A percentile compares a stretch with the other conserved stretches of the same genome.
Evolutionary conservation across 2,797 vertebrate genomes (phyloP).

Genomic region (Nyctalus aviator): DNA sequence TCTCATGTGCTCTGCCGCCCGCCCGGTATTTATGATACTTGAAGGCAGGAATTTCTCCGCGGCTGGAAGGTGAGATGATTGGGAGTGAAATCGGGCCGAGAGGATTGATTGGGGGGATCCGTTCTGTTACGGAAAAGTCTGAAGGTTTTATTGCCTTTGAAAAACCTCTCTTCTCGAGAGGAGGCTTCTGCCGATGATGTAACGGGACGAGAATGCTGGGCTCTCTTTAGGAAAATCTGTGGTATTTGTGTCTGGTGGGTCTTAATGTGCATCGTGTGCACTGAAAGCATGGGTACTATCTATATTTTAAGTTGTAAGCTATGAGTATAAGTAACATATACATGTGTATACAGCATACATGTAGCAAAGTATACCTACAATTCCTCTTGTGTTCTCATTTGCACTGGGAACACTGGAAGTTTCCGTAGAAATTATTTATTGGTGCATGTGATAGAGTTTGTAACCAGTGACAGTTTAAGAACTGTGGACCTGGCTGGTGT

Average conservation of each 20-base stretch:
- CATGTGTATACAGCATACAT: not conserved
- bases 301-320: constrained; percentile 17
- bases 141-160: constrained; percentile 14
- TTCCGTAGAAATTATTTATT: not conserved
- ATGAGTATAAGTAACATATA: not conserved
- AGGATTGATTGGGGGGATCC: constrained; percentile 10
- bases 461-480: not conserved
- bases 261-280: not conserved
- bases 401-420: not conserved
- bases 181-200: not conserved
- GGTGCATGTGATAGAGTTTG: not conserved
- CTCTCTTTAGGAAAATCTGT: constrained; percentile 29
- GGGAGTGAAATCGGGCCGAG: not conserved
- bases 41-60: not conserved
- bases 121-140: not conserved
- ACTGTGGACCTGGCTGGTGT: not conserved
- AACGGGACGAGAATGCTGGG: constrained; percentile 13
- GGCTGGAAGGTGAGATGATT: not conserved
- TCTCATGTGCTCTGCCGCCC: not conserved
- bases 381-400: not conserved
- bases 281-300: not conserved
- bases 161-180: constrained; percentile 24
- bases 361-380: not conserved
- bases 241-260: constrained; percentile 20
- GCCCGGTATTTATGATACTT: not conserved